phyloP scores from a whole-genome alignment of 1,140 invertebrate genomes.

The Neodiprion lecontei region DNA sequence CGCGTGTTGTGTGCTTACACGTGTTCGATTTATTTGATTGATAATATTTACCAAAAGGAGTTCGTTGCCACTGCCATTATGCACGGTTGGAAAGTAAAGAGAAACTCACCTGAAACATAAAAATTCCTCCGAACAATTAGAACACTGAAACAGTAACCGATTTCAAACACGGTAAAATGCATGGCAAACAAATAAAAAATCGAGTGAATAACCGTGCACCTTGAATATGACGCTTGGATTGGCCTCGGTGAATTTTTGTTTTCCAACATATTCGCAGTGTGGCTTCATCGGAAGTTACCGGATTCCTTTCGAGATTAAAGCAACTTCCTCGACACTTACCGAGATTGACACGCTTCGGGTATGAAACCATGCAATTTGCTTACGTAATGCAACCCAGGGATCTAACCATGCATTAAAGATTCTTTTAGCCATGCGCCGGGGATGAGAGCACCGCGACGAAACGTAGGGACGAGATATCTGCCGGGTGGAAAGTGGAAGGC shows the following conservation, averaged over 20 bases:
- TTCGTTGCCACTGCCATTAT: too few relatives aligned
- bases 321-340: not conserved
- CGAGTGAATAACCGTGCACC: too few relatives aligned
- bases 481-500: not conserved
- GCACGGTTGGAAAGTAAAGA: not conserved
- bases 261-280: too few relatives aligned
- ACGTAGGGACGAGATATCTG: not conserved
- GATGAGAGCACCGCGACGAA: slow-evolving; percentile 1
- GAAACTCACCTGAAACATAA: not conserved
- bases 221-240: too few relatives aligned
- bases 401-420: not conserved
- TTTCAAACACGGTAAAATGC: too few relatives aligned
- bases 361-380: slow-evolving; percentile 3
- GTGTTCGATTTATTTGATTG: too few relatives aligned
- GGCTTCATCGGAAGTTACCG: too few relatives aligned
- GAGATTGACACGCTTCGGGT: slow-evolving; percentile 6
- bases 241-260: too few relatives aligned
- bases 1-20: too few relatives aligned
- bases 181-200: too few relatives aligned
- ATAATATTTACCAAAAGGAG: too few relatives aligned
- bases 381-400: not conserved
- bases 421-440: not conserved
- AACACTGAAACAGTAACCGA: too few relatives aligned
- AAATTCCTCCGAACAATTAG: not conserved
- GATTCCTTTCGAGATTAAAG: not conserved